These are phyloP conservation scores for Vanacampus margaritifer DNA, from an alignment of 2,113 vertebrate species.

Conservation along the genomic window DNA sequence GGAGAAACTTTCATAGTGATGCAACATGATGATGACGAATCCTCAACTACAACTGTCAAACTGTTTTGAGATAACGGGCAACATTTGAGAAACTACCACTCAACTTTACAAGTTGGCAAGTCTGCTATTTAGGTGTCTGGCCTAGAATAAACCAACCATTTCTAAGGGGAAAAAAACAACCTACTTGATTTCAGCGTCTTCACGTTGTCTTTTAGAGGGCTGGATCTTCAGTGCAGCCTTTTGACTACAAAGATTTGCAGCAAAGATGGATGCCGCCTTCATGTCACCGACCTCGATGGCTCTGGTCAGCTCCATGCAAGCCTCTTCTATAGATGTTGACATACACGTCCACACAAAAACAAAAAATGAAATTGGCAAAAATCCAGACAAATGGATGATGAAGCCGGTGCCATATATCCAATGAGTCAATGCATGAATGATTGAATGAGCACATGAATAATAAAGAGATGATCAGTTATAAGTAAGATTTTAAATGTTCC, in stretches of 20 bases:
- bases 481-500: background rate
- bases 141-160: background rate
- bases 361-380: too few relatives aligned
- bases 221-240: slow-evolving; percentile 72
- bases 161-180: slow-evolving; percentile 3
- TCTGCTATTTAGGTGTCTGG: background rate
- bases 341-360: slow-evolving; percentile 5
- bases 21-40: slow-evolving; percentile 80
- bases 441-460: slow-evolving; percentile 5
- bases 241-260: slow-evolving; percentile 72
- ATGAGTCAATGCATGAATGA: slow-evolving; percentile 21
- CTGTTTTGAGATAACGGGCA: slow-evolving; percentile 39
- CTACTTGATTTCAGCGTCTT: slow-evolving; percentile 79
- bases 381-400: slow-evolving; percentile 1
- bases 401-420: slow-evolving; percentile 8
- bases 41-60: slow-evolving; percentile 84
- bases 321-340: slow-evolving; percentile 71
- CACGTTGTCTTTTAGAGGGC: slow-evolving; percentile 64
- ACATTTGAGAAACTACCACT: background rate
- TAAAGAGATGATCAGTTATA: background rate
- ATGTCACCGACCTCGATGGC: slow-evolving; percentile 81
- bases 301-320: slow-evolving; percentile 69
- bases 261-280: slow-evolving; percentile 69
- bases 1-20: slow-evolving; percentile 77
- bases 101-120: background rate